A percentile compares a stretch with the other conserved stretches of the same genome.
These are phyloP conservation scores for Apodemus agrarius DNA, from an alignment of 2,797 vertebrate species.

Conservation along the genomic window DNA sequence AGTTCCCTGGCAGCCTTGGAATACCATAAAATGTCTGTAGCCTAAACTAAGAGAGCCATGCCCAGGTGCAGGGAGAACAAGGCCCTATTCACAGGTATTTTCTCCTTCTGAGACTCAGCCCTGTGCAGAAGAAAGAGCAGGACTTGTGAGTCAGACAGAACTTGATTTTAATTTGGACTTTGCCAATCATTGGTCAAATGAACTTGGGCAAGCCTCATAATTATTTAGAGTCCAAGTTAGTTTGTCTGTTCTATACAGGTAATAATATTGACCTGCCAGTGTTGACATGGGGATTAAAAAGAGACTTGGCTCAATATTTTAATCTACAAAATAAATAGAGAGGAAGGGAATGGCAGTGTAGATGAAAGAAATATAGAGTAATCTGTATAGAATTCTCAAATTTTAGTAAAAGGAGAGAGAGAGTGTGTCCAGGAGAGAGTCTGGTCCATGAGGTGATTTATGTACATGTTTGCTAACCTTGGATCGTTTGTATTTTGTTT, in stretches of 20 bases:
- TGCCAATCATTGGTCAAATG: not conserved
- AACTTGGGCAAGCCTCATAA: not conserved
- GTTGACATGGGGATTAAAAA: not conserved
- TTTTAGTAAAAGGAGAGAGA: not conserved
- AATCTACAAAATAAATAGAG: not conserved
- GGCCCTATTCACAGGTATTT: not conserved
- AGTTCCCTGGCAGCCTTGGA: not conserved
- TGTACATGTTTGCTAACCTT: not conserved
- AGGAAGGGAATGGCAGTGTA: not conserved
- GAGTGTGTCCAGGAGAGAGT: not conserved
- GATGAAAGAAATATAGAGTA: not conserved
- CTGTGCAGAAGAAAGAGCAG: not conserved
- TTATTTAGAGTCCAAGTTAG: not conserved
- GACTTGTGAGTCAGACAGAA: not conserved
- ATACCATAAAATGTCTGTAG: not conserved
- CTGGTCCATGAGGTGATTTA: rapidly evolving
- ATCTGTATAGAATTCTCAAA: not conserved
- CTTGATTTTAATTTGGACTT: not conserved
- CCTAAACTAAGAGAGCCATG: not conserved
- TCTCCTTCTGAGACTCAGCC: not conserved
- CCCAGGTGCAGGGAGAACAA: conserved; percentile 36
- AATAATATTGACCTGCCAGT: not conserved
- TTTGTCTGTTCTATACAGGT: not conserved
- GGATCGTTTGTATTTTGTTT: not conserved
- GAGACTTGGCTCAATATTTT: not conserved